Conservation (phyloP, 2,888 invertebrate genomes). For the Erpobdella octoculata region DNA sequence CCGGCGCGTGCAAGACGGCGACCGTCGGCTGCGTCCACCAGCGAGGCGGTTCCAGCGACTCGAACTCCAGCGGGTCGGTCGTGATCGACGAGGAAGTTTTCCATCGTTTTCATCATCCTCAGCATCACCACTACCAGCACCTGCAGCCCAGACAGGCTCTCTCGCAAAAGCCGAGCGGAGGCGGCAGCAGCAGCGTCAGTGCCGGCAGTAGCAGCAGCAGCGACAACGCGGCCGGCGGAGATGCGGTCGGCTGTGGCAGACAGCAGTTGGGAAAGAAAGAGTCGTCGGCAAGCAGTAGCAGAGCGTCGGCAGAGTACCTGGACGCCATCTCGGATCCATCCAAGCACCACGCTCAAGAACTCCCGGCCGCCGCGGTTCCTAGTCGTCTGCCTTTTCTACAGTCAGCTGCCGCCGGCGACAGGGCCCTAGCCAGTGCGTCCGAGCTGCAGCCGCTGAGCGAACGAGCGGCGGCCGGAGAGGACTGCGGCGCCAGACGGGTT, state of each 20-base stretch:
- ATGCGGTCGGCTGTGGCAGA: too few relatives aligned
- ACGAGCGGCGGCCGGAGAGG: not conserved
- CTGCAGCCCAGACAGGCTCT: not conserved
- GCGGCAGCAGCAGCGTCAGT: not conserved
- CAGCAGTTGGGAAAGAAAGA: too few relatives aligned
- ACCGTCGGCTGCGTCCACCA: too few relatives aligned
- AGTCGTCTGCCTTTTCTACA: not conserved
- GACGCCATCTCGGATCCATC: not conserved
- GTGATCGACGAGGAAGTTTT: not conserved
- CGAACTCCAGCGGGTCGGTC: constrained; percentile 2
- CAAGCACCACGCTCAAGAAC: not conserved
- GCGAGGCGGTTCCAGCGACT: not conserved
- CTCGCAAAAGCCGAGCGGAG: not conserved
- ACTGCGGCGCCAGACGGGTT: too few relatives aligned
- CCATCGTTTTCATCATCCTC: not conserved
- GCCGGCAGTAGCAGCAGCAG: not conserved
- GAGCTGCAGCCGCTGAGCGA: not conserved
- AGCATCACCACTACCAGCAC: not conserved
- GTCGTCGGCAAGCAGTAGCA: too few relatives aligned
- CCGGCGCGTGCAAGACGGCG: not conserved
- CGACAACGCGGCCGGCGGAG: too few relatives aligned
- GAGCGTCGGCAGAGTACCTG: not conserved
- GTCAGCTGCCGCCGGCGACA: not conserved
- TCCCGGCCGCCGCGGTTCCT: not conserved
- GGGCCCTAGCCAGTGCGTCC: not conserved